These are phyloP conservation scores for Brienomyrus brachyistius DNA, from an alignment of 2,113 vertebrate genomes.

Conservation along the genomic window DNA sequence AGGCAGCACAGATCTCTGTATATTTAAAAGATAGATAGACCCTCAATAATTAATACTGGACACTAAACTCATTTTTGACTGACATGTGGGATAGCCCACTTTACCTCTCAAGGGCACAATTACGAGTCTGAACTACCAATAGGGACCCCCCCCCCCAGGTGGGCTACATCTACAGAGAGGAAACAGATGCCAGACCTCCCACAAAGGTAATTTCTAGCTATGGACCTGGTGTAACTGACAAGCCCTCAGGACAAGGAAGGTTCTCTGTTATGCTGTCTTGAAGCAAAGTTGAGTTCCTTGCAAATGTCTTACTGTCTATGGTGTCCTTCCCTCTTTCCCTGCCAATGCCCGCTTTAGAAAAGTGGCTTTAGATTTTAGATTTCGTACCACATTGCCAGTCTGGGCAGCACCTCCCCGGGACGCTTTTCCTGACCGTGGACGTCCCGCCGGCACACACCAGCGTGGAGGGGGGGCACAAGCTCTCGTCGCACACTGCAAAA, in stretches of 20 bases:
- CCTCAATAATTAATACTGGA: no score
- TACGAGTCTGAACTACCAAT: background rate
- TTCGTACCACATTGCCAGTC: constrained; percentile 80
- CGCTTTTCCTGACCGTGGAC: constrained; percentile 63
- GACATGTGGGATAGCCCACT: no score
- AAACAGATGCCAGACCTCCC: background rate
- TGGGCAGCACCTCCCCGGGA: constrained; percentile 77
- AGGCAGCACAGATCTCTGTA: no score
- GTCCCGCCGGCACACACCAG: constrained; percentile 73
- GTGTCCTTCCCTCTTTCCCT: background rate
- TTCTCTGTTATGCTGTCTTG: background rate
- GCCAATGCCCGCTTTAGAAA: background rate
- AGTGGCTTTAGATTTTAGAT: background rate
- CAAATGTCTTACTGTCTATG: background rate
- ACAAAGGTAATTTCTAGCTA: background rate
- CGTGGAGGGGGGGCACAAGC: constrained; percentile 68
- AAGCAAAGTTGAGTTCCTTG: background rate
- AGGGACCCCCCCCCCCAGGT: background rate
- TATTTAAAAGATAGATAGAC: no score
- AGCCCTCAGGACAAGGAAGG: background rate
- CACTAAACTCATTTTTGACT: no score
- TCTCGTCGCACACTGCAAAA: constrained; percentile 79
- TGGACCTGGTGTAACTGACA: background rate
- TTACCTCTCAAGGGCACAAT: no score
- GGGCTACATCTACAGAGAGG: background rate